Evolutionary conservation across 2,888 invertebrate genomes (phyloP).

Genomic region (Clanis bilineata): DNA sequence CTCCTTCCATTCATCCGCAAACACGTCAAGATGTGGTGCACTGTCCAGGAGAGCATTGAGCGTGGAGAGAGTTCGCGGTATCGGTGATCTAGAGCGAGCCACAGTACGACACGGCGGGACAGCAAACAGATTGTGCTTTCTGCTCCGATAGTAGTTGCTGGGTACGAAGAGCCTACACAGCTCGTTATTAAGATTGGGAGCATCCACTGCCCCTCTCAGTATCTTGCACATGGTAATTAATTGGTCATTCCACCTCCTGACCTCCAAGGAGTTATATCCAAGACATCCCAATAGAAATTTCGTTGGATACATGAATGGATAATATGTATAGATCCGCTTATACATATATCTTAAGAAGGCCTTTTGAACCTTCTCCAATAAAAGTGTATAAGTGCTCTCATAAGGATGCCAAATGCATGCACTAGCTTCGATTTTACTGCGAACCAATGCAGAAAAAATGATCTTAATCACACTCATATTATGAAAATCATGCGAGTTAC

Average conservation of each 20-base stretch:
- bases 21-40: too few species aligned
- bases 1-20: too few species aligned
- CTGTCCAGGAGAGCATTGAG: neutral
- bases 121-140: neutral
- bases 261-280: neutral
- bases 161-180: neutral
- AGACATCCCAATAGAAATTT: neutral
- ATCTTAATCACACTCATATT: too few species aligned
- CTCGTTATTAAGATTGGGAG: neutral
- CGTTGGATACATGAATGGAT: neutral
- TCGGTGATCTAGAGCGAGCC: neutral
- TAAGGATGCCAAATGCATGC: neutral
- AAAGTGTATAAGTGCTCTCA: neutral
- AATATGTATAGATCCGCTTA: neutral
- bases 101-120: neutral
- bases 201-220: neutral
- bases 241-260: too few species aligned
- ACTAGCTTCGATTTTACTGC: neutral
- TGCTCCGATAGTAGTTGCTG: neutral
- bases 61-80: neutral
- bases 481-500: too few species aligned
- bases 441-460: too few species aligned
- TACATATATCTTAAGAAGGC: neutral
- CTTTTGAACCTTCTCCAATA: neutral
- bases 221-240: too few species aligned